Conservation (phyloP, 1,140 invertebrate species). For the Camponotus pennsylvanicus region DNA sequence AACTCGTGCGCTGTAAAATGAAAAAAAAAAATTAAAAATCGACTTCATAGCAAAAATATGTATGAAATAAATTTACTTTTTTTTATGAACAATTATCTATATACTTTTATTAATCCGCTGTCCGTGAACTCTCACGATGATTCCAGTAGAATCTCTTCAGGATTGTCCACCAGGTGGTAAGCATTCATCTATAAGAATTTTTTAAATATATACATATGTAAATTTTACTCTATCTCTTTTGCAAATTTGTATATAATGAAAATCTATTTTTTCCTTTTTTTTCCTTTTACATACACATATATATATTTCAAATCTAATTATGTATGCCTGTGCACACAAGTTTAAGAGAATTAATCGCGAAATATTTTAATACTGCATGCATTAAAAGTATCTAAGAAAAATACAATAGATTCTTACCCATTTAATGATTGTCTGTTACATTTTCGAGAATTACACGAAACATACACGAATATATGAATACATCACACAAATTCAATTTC, state of each 20-base stretch:
- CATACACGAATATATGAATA: too few relatives aligned
- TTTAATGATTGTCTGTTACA: too few relatives aligned
- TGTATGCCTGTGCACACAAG: too few relatives aligned
- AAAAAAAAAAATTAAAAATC: constrained; percentile 4
- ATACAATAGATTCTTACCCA: too few relatives aligned
- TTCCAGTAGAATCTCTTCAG: background rate
- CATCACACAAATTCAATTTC: too few relatives aligned
- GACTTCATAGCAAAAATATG: constrained; percentile 34
- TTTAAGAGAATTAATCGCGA: too few relatives aligned
- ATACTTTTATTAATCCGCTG: background rate
- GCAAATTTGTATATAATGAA: background rate
- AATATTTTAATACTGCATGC: too few relatives aligned
- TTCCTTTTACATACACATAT: too few relatives aligned
- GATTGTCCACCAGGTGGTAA: background rate
- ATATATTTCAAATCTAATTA: too few relatives aligned
- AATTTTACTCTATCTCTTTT: background rate
- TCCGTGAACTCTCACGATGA: background rate
- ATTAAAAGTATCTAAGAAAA: too few relatives aligned
- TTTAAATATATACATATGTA: constrained; percentile 9
- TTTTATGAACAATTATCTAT: constrained; percentile 41
- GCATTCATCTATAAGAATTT: background rate
- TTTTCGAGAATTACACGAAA: too few relatives aligned
- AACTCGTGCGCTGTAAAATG: constrained; percentile 15
- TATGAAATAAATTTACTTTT: constrained; percentile 58
- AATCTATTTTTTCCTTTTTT: background rate